These are phyloP conservation scores for Watsonalla cultraria DNA, from an alignment of 2,888 invertebrate species.

Conservation along the genomic window DNA sequence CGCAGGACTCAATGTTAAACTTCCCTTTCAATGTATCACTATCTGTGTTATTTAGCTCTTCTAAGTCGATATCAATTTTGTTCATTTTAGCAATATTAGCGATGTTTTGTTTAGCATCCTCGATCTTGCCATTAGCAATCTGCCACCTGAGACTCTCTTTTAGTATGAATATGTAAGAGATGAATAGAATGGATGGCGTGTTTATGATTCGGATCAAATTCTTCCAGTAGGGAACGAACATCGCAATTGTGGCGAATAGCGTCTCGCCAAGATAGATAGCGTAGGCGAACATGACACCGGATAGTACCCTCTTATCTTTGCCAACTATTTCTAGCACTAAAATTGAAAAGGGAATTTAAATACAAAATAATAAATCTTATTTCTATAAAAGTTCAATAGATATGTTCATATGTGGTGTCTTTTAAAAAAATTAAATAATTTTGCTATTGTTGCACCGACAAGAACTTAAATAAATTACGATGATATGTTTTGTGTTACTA, in stretches of 20 bases:
- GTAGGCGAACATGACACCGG: slow-evolving; percentile 53
- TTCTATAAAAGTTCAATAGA: too few species aligned
- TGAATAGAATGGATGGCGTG: slow-evolving; percentile 45
- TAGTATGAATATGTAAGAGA: slow-evolving; percentile 39
- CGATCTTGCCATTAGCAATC: slow-evolving; percentile 47
- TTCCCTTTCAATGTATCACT: slow-evolving; percentile 38
- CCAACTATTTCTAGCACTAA: slow-evolving; percentile 61
- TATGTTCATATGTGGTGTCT: too few species aligned
- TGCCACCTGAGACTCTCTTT: slow-evolving; percentile 64
- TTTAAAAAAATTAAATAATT: too few species aligned
- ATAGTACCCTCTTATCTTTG: slow-evolving; percentile 41
- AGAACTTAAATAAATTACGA: too few species aligned
- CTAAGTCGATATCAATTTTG: slow-evolving; percentile 39
- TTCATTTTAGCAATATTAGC: slow-evolving; percentile 43
- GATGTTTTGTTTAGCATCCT: slow-evolving; percentile 45
- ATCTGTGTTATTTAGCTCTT: slow-evolving; percentile 40
- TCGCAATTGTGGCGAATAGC: slow-evolving; percentile 51
- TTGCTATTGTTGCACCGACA: too few species aligned
- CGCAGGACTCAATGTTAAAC: slow-evolving; percentile 43
- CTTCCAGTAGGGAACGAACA: slow-evolving; percentile 58
- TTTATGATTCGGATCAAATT: slow-evolving; percentile 49
- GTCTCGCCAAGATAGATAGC: slow-evolving; percentile 54
- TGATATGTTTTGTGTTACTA: too few species aligned
- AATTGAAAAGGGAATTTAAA: too few species aligned
- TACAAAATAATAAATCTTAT: too few species aligned